Percentiles rank a stretch among this genome's conserved stretches.
phyloP scores from a whole-genome alignment of 2,888 invertebrate species.

The Pachliopta kotzebuea region DNA sequence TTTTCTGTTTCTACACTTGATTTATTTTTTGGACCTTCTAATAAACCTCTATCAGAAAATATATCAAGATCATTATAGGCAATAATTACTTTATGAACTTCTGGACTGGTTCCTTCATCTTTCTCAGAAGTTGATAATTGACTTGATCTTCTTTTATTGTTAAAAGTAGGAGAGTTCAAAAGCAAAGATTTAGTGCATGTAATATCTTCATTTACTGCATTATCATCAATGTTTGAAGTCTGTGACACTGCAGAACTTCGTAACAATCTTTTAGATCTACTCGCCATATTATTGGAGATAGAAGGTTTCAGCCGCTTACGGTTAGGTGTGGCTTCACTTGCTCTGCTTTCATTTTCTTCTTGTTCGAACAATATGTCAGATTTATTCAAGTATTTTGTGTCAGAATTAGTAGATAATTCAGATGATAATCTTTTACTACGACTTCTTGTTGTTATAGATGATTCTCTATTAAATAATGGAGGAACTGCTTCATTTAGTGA shows the following conservation, averaged over 20 bases:
- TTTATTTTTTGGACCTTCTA: neutral
- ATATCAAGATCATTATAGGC: slow-evolving; percentile 46
- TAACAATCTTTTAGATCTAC: slow-evolving; percentile 46
- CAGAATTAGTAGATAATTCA: slow-evolving; percentile 9
- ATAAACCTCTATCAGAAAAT: slow-evolving; percentile 34
- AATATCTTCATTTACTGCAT: neutral
- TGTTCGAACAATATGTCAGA: slow-evolving; percentile 5
- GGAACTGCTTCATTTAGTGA: slow-evolving; percentile 1
- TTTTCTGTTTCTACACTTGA: slow-evolving; percentile 14
- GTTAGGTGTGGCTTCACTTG: slow-evolving; percentile 17
- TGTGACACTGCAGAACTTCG: slow-evolving; percentile 42
- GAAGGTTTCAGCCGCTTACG: slow-evolving; percentile 41
- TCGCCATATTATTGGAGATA: slow-evolving; percentile 38
- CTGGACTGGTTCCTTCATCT: slow-evolving; percentile 8
- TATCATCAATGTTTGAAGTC: slow-evolving; percentile 4
- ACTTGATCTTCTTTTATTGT: slow-evolving; percentile 4
- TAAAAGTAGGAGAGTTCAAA: slow-evolving; percentile 3
- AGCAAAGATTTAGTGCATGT: neutral
- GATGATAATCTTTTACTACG: slow-evolving; percentile 34
- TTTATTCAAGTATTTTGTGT: neutral
- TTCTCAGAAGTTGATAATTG: slow-evolving; percentile 9
- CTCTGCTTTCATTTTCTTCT: slow-evolving; percentile 20
- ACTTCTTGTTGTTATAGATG: slow-evolving; percentile 38
- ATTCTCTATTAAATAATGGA: neutral
- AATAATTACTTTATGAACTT: slow-evolving; percentile 27